Conservation (phyloP, 2,797 vertebrate genomes). For the Chiloscyllium punctatum region DNA sequence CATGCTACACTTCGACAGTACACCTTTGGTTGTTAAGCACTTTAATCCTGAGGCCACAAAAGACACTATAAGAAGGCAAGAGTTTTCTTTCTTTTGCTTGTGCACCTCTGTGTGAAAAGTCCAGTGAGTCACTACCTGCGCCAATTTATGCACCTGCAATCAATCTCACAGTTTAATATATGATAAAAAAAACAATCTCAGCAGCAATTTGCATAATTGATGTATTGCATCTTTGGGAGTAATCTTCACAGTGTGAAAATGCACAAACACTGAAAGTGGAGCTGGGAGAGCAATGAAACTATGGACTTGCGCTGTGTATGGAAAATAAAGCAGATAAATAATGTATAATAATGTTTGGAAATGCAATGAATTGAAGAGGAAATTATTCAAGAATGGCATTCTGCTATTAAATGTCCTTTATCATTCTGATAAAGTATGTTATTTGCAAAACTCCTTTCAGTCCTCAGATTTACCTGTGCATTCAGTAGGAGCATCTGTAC, state of each 20-base stretch:
- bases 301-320: neutral
- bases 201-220: conserved; percentile 16
- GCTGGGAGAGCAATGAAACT: neutral
- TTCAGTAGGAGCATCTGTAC: neutral
- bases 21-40: neutral
- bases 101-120: neutral
- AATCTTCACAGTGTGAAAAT: conserved; percentile 19
- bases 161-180: neutral
- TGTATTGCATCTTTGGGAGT: neutral
- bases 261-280: no score
- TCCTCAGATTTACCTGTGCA: neutral
- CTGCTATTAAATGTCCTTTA: neutral
- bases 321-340: neutral
- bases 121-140: neutral
- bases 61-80: neutral
- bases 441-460: neutral
- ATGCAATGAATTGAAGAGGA: neutral
- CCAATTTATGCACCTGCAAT: neutral
- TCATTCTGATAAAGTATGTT: neutral
- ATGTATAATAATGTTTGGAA: neutral
- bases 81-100: neutral
- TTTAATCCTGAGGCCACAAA: neutral
- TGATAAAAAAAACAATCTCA: neutral
- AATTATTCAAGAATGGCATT: neutral
- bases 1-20: neutral